Evolutionary conservation across 2,797 vertebrate genomes (phyloP).

Genomic region (Chiloscyllium punctatum): DNA sequence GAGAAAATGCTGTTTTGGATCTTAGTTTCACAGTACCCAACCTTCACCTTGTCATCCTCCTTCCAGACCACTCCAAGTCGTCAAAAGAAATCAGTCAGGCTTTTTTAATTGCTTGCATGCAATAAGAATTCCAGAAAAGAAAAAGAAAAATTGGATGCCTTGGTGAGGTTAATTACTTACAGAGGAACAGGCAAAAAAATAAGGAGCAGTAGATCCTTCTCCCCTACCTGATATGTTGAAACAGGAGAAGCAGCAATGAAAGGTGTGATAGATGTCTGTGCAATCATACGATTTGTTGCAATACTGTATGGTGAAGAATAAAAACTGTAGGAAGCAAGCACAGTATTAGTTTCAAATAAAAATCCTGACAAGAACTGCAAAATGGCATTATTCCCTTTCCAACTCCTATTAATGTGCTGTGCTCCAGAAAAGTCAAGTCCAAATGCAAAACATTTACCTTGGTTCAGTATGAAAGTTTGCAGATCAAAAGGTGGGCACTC

Average conservation of each 20-base stretch:
- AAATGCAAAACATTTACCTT: neutral
- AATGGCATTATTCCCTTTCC: conserved; percentile 3
- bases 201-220: neutral
- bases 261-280: conserved; percentile 95
- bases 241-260: conserved; percentile 97
- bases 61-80: neutral
- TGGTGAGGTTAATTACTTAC: neutral
- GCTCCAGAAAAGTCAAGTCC: neutral
- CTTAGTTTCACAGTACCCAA: neutral
- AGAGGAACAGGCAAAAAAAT: neutral
- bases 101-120: neutral
- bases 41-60: neutral
- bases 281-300: conserved; percentile 96
- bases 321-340: conserved; percentile 76
- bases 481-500: neutral
- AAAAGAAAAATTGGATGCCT: neutral
- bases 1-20: neutral
- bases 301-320: conserved; percentile 97
- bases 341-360: conserved; percentile 46
- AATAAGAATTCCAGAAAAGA: neutral
- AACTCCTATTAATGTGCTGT: neutral
- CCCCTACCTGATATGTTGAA: conserved; percentile 94
- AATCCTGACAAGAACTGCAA: neutral
- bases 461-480: neutral
- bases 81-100: neutral